Conservation (phyloP, 1,140 invertebrate species). For the Archivesica marissinica region DNA sequence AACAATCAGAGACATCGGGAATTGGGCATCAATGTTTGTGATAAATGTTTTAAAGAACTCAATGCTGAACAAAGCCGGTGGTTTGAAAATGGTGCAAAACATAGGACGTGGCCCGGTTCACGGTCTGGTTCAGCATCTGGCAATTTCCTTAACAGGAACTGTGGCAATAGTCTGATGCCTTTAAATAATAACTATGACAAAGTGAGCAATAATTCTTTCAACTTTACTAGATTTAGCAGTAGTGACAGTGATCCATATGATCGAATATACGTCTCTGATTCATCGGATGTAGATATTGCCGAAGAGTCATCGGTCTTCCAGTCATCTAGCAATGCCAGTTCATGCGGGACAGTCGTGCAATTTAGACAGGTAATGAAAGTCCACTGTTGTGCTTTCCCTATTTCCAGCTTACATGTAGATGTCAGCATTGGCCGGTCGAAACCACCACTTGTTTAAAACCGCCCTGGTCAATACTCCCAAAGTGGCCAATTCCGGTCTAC, state of each 20-base stretch:
- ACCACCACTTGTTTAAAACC: too few species aligned
- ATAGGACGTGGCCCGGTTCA: neutral
- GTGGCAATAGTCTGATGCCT: constrained; percentile 23
- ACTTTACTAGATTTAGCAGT: constrained; percentile 31
- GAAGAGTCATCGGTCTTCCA: constrained; percentile 50
- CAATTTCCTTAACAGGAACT: constrained; percentile 40
- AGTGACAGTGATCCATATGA: constrained; percentile 57
- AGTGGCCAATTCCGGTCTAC: too few species aligned
- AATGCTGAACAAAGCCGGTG: constrained; percentile 31
- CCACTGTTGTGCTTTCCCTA: too few species aligned
- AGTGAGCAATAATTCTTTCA: constrained; percentile 39
- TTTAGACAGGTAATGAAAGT: constrained; percentile 6
- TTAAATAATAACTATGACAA: constrained; percentile 45
- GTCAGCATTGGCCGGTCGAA: too few species aligned
- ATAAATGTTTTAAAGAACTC: constrained; percentile 52
- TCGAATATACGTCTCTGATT: constrained; percentile 38
- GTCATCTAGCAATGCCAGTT: neutral
- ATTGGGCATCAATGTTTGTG: constrained; percentile 52
- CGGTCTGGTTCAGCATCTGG: constrained; percentile 11
- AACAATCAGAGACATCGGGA: constrained; percentile 27
- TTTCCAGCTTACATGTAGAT: too few species aligned
- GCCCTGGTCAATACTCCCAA: too few species aligned
- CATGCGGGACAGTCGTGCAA: constrained; percentile 30
- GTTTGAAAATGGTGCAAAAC: constrained; percentile 36
- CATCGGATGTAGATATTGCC: constrained; percentile 17